These are phyloP conservation scores for Orchesella flavescens DNA, from an alignment of 2,888 invertebrate species.

Conservation along the genomic window DNA sequence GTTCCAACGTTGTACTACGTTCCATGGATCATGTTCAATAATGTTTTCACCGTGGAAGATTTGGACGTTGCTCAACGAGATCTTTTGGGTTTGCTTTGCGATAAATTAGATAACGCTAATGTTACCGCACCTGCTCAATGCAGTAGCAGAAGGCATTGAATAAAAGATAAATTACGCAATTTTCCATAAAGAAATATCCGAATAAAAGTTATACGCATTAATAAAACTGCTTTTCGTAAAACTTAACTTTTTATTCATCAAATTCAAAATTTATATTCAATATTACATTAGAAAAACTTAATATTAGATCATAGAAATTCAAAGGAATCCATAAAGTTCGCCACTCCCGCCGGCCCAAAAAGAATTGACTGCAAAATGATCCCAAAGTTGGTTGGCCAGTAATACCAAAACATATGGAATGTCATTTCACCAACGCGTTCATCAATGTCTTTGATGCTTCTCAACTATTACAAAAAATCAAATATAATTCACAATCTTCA, in stretches of 20 bases:
- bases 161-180: neutral
- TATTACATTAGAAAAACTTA: neutral
- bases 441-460: constrained; percentile 47
- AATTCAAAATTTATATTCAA: no score
- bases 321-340: constrained; percentile 49
- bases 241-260: no score
- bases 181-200: no score
- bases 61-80: constrained; percentile 64
- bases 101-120: constrained; percentile 56
- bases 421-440: constrained; percentile 56
- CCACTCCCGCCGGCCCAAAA: constrained; percentile 56
- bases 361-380: constrained; percentile 51
- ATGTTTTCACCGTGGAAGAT: constrained; percentile 64
- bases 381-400: constrained; percentile 60
- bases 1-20: constrained; percentile 72
- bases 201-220: no score
- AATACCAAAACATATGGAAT: constrained; percentile 58
- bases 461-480: constrained; percentile 18
- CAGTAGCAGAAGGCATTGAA: constrained; percentile 11
- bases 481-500: no score
- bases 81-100: constrained; percentile 65
- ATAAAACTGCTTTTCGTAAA: no score
- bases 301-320: constrained; percentile 34
- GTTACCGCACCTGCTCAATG: constrained; percentile 34
- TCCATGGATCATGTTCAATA: constrained; percentile 73